Base-by-base conservation (phyloP, 1,140 invertebrate genomes). In the Hesperophylax magnus region DNA sequence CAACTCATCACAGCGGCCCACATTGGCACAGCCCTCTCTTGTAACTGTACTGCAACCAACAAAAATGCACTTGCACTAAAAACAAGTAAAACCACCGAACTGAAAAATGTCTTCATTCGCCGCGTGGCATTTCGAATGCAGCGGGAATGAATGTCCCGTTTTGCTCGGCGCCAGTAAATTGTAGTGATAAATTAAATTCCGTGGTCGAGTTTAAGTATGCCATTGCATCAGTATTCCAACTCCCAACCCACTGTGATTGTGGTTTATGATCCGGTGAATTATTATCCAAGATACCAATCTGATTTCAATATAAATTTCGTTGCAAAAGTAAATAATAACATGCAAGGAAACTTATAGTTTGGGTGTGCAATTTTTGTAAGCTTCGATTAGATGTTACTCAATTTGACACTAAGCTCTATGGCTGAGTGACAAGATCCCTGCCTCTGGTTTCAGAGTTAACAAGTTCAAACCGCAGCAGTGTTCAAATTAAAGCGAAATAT, bases 201-300 rank as follows among this genome's bases (percentile, higher is more conserved):
- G 67, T 11, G 39, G 67, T 17, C 67, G 67, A 3, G 39, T 5
- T 18, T n/a, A 71, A 71, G 67, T 71, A 52, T 71, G 67, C 67
- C 67, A 53, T 71, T 71, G 31, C 67, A 20, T 71, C 67, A 71
- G 67, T 47, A 71, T 71, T 65, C 58, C 20, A 3, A 61, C 63
- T 67, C 8, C 39, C 61, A 27, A 24, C 61, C 61, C 61, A 71
- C 67, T 20, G 22, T 18, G 67, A 47, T 71, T 71, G 67, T 71
- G 67, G 67, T 71, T 71, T 71, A 34, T 31, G 63, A 65, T 22
- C 63, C 22, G 39, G 27, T n/a, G 22, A 58, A 58, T 22, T 18
- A 22, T 58, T 58, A 24, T 31, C 18, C 61, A 17, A 31, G 24
- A 31, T 17, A 31, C 61, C 61, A 24, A 65, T 24, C 15, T 27